Evolutionary conservation across 2,888 invertebrate genomes (phyloP).

Genomic region (Andrena minutula): DNA sequence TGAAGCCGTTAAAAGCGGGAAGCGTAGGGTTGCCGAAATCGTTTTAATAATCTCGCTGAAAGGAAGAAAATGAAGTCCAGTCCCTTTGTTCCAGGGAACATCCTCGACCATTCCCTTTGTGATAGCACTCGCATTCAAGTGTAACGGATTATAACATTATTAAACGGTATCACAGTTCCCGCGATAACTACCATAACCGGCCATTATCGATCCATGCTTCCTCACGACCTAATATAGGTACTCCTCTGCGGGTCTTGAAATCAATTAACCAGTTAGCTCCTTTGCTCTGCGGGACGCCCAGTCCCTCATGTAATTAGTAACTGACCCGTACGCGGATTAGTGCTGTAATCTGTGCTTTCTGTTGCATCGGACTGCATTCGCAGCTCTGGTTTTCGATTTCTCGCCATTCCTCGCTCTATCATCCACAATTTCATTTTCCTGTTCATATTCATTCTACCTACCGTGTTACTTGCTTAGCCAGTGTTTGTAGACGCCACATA

Average conservation of each 20-base stretch:
- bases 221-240: slow-evolving; percentile 55
- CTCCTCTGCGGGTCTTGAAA: slow-evolving; percentile 65
- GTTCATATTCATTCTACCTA: background rate
- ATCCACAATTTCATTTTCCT: background rate
- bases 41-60: background rate
- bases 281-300: slow-evolving; percentile 32
- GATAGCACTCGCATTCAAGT: background rate
- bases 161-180: slow-evolving; percentile 31
- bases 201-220: slow-evolving; percentile 49
- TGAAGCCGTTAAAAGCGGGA: background rate
- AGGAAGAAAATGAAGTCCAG: background rate
- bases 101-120: background rate
- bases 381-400: background rate
- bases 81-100: background rate
- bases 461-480: background rate
- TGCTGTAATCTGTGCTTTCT: slow-evolving; percentile 33
- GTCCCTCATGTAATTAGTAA: slow-evolving; percentile 64
- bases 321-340: slow-evolving; percentile 49
- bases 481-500: background rate
- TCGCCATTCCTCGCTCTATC: background rate
- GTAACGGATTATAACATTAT: slow-evolving; percentile 32
- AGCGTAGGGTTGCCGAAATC: background rate
- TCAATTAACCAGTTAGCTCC: slow-evolving; percentile 70
- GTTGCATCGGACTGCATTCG: slow-evolving; percentile 2
- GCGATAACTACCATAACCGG: slow-evolving; percentile 44